Percentiles rank a stretch among this genome's conserved stretches.
Evolutionary conservation across 1,140 invertebrate species (phyloP).

Genomic region (Tribolium castaneum): DNA sequence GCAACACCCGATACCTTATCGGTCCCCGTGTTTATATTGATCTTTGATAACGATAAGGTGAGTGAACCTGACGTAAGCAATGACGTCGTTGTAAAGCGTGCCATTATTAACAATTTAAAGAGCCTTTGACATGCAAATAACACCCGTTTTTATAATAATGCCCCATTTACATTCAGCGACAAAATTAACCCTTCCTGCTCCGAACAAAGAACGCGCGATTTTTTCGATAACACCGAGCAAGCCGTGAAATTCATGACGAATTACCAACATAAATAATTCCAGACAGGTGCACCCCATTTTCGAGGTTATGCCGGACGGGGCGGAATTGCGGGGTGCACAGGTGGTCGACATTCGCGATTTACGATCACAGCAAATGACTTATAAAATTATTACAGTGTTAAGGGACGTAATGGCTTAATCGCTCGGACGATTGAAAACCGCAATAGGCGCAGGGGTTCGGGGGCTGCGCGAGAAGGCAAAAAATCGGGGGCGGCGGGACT

Average conservation of each 20-base stretch:
- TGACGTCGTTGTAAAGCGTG: conserved; percentile 14
- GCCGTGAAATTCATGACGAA: conserved; percentile 2
- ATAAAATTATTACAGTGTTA: not conserved
- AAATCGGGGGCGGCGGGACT: not conserved
- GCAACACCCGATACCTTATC: conserved; percentile 30
- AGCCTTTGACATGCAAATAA: conserved; percentile 34
- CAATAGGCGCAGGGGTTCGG: not conserved
- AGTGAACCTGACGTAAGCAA: conserved; percentile 19
- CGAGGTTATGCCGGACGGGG: not conserved
- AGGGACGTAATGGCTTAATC: not conserved
- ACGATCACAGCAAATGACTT: not conserved
- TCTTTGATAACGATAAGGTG: conserved; percentile 39
- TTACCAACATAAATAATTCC: not conserved
- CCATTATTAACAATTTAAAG: conserved; percentile 31
- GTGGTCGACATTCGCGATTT: not conserved
- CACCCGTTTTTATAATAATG: conserved; percentile 17
- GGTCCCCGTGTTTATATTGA: not conserved
- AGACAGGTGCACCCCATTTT: not conserved
- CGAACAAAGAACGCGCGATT: not conserved
- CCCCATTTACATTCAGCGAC: conserved; percentile 15
- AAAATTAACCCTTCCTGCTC: not conserved
- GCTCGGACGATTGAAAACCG: conserved; percentile 3
- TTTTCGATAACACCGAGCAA: not conserved
- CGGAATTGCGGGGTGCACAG: not conserved
- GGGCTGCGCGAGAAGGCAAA: not conserved